Evolutionary conservation across 2,888 invertebrate species (phyloP), one percentile per base, ranked within the genome.

Genomic region (Rhogogaster chlorosoma): DNA sequence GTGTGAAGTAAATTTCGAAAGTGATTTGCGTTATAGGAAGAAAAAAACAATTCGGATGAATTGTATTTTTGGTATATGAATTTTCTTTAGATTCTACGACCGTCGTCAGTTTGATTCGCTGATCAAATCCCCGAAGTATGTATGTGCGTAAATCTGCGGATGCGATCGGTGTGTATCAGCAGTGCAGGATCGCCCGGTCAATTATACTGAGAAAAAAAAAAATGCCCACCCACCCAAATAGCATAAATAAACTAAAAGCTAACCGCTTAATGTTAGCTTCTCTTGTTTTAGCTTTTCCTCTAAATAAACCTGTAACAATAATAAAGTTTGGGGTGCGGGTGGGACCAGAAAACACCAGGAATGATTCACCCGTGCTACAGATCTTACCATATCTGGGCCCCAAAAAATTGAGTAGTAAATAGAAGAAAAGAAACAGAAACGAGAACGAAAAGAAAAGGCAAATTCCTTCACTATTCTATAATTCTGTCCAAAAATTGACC

Each of bases 201-300:
- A 29, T 32, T 32, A 36, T 70, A 70, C 36, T 2, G 36, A 70
- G 32, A 70, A 71, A 5, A 70, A 29, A 36, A n/a, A 71, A n/a
- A 10, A 71, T 38, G 36, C 38, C 38, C 70, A 71, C 36, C 70
- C 36, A 71, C 70, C 26, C 61, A 61, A 29, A 71, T n/a, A 32
- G 70, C 18, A n/a, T 71, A 38, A 71, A 71, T 71, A 71, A 71
- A 71, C 70, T 38, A 71, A 71, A 71, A 71, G 32, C 70, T n/a
- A 36, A 36, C 36, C 36, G 18, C n/a, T 32, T 71, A n/a, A 71
- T 32, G 36, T 36, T 71, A 71, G 29, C 36, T n/a, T 36, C 38
- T 71, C 70, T 32, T 38, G 36, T 71, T 71, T 38, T 36, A 71
- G 70, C 15, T 38, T 71, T 71, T 36, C 36, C 36, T 36, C 36